phyloP scores from a whole-genome alignment of 2,113 vertebrate genomes.

The Gopherus flavomarginatus region DNA sequence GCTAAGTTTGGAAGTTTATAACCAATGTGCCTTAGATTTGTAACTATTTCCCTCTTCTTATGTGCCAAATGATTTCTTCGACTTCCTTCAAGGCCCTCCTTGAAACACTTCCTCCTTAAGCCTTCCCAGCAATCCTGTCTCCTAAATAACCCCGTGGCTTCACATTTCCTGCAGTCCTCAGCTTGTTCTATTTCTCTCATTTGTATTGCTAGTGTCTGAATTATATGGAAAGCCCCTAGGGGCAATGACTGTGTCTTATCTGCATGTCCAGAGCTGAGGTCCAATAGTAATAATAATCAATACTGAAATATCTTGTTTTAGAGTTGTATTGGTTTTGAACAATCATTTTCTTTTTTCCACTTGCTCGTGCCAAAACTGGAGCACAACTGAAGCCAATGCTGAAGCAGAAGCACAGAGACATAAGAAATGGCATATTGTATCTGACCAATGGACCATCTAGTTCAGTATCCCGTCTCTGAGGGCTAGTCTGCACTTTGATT shows the following conservation, averaged over 20 bases:
- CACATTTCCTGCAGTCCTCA: background rate
- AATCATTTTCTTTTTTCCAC: background rate
- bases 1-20: background rate
- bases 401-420: background rate
- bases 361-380: background rate
- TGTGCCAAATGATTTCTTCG: background rate
- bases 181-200: background rate
- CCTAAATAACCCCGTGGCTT: background rate
- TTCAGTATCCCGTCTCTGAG: background rate
- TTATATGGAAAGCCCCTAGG: background rate
- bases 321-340: background rate
- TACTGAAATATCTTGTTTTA: background rate
- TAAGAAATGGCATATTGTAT: background rate
- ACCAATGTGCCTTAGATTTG: background rate
- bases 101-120: background rate
- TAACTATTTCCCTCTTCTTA: background rate
- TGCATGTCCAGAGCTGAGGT: background rate
- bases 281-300: background rate
- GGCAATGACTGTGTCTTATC: background rate
- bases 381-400: background rate
- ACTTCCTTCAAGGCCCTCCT: background rate
- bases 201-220: background rate
- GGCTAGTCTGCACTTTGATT: background rate
- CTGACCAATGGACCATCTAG: background rate
- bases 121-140: background rate